Conservation (phyloP, 2,888 invertebrate genomes). For the Melanostoma mellinum region DNA sequence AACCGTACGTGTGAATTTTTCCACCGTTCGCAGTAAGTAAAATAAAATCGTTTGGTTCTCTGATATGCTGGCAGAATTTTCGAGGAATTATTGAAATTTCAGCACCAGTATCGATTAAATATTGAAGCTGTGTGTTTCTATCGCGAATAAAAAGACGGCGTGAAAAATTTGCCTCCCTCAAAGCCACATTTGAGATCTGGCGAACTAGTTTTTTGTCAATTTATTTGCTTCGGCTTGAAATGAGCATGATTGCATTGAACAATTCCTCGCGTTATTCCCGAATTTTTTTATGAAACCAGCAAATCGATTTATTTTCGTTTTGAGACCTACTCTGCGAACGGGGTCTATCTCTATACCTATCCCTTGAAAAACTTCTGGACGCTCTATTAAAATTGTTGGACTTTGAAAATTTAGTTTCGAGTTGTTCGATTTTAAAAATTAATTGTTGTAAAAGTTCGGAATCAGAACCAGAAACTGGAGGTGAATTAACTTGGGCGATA, state of each 20-base stretch:
- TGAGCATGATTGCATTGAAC: not conserved
- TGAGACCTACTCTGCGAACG: not conserved
- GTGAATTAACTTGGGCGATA: not conserved
- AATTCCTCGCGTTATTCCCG: not conserved
- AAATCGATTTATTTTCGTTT: not conserved
- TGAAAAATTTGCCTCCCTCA: no score
- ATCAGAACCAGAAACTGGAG: not conserved
- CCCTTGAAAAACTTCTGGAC: no score
- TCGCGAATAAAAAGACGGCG: no score
- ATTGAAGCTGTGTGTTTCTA: no score
- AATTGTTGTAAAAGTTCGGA: not conserved
- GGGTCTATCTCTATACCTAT: no score
- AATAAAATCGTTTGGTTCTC: conserved; percentile 8
- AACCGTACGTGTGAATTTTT: not conserved
- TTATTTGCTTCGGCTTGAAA: not conserved
- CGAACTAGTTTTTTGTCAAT: not conserved
- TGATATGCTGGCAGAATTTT: conserved; percentile 2
- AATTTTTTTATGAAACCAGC: conserved; percentile 6
- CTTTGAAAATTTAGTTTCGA: not conserved
- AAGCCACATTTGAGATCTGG: no score
- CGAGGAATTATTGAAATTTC: conserved; percentile 1
- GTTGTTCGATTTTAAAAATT: not conserved
- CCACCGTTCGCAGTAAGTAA: not conserved
- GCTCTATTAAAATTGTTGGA: not conserved
- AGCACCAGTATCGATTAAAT: no score